Base-by-base conservation (phyloP, 2,888 invertebrate genomes). In the Zygogramma bicolorata region DNA sequence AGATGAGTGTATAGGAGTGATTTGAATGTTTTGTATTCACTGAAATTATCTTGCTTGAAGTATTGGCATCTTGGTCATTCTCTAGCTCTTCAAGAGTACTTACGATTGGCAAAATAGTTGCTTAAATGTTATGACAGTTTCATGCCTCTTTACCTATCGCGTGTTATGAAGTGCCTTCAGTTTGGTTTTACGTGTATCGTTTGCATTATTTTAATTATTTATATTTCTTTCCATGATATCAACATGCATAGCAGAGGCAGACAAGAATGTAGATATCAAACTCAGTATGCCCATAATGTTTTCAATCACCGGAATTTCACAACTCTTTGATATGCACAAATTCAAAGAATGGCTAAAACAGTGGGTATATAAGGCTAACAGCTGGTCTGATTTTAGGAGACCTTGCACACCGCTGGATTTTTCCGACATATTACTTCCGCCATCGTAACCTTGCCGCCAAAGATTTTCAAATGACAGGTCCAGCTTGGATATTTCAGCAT, bases 341-440 rank as follows among this genome's bases (percentile, higher is more conserved):
- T 34, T 34, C 34, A 34, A 34, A 34, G 34, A 15, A 29, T 60
- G 60, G 31, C 60, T 60, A 29, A 18, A 18, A 60, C 60, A 60
- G 31, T 60, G 60, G 34, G 60, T n/a, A 13, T 13, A 59, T 13
- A 59, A 29, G 8, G 27, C 59, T 59, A 27, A 27, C 15, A 29
- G 59, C 27, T 59, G 59, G 15, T 29, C 18, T 10, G 29, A 8
- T n/a, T 18, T 18, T 60, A 60, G 7, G 31, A n/a, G 31, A 29
- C 7, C 60, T 31, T 60, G 60, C 27, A 60, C 60, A 60, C 60
- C 60, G 27, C 13, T 60, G n/a, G 31, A 29, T 60, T 60, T 60
- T 18, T 31, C 60, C n/a, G 29, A 29, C 60, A 60, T 60, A 18
- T 60, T 60, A 18, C 29, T 31, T 60, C 60, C 15, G 27, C 60